Base-by-base conservation (phyloP, 2,888 invertebrate species). In the Dascillus cervinus region DNA sequence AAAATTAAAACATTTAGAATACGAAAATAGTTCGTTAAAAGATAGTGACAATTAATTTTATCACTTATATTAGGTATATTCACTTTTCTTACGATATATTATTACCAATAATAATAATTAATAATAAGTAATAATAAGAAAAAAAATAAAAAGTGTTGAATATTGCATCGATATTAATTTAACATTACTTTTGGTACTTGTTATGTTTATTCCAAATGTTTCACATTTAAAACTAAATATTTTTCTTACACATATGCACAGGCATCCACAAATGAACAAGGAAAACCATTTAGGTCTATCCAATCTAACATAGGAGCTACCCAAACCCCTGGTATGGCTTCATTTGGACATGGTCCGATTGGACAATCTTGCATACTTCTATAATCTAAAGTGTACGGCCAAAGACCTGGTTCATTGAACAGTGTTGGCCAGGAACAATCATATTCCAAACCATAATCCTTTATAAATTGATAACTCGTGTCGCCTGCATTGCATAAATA, bases 321-420 rank as follows among this genome's bases (percentile, higher is more conserved):
- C 79, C 78, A 80, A 4, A 73, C 50, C 1, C 73, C 74, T 0
- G 71, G 70, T 40, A 69, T 59, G 1, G 66, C 50, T 1, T 62
- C 63, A 13, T 55, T 54, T 0, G 75, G 75, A 43, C 77, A 77
- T 0, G 66, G 64, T 1, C 60, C 64, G 22, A 76, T 66, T 21
- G 64, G 65, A 34, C 75, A 75, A 43, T 75, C 74, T 51, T 73
- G 71, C 13, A 45, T 52, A 2, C 66, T 65, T 22, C 48, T 43
- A 44, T 66, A 75, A 44, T 79, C 77, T 33, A 77, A 50, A 0
- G 78, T 77, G 47, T 78, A 79, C 0, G 79, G 79, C 75, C 76
- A 79, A 26, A 73, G 52, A 12, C 70, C 64, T 0, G 69, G 68
- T 3, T 65, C 44, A 5, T 56, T 57, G 37, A 54, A 67, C 11